phyloP scores from a whole-genome alignment of 2,888 invertebrate genomes.

The Amphiduros pacificus region DNA sequence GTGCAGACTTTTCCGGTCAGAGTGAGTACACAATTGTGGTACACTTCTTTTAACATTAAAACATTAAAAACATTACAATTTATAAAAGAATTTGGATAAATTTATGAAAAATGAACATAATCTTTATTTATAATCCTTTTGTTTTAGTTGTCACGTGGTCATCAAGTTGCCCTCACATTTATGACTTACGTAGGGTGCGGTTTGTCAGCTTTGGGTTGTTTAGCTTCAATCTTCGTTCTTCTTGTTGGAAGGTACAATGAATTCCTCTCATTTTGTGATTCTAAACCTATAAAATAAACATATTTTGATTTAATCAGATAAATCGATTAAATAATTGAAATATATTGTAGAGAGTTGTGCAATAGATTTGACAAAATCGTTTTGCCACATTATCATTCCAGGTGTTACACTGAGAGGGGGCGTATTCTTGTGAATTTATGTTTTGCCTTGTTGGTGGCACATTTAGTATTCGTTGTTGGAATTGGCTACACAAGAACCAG shows the following conservation, averaged over 20 bases:
- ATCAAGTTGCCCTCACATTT: constrained; percentile 2
- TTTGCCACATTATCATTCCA: constrained; percentile 6
- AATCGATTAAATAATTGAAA: too few relatives aligned
- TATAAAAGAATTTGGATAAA: too few relatives aligned
- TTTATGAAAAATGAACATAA: too few relatives aligned
- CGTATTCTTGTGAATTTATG: constrained; percentile 33
- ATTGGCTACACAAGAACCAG: constrained; percentile 26
- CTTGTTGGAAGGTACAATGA: constrained; percentile 31
- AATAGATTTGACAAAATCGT: too few relatives aligned
- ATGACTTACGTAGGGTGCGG: constrained; percentile 27
- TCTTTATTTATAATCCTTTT: not conserved
- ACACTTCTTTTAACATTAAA: too few relatives aligned
- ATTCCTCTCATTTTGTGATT: not conserved
- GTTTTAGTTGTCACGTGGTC: not conserved
- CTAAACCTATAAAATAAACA: too few relatives aligned
- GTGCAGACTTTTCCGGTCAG: constrained; percentile 39
- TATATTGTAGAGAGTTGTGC: too few relatives aligned
- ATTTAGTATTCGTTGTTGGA: constrained; percentile 33
- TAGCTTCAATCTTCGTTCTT: constrained; percentile 29
- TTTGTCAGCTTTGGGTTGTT: constrained; percentile 29
- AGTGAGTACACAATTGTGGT: constrained; percentile 27
- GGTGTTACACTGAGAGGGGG: constrained; percentile 31
- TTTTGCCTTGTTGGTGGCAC: constrained; percentile 30
- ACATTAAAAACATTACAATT: too few relatives aligned
- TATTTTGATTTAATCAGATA: too few relatives aligned